A percentile compares a stretch with the other conserved stretches of the same genome.
Conservation (phyloP, 2,797 vertebrate species). For the Tinamus major region DNA sequence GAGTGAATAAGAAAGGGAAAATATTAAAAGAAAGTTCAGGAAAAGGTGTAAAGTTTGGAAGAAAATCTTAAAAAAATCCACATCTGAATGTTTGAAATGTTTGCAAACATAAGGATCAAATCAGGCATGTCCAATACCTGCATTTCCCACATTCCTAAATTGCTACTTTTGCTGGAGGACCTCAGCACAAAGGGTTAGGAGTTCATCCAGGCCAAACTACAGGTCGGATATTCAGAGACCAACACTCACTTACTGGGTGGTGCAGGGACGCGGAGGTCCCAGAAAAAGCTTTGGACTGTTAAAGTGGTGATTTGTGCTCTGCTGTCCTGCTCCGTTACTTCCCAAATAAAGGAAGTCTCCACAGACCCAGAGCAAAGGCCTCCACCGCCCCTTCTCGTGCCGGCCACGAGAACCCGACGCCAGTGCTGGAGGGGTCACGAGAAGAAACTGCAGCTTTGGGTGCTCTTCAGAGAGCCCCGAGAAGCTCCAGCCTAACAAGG, state of each 20-base stretch:
- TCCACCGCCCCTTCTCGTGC: rapidly evolving
- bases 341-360: background rate
- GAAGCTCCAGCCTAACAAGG: background rate
- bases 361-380: background rate
- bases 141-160: background rate
- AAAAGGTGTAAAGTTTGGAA: background rate
- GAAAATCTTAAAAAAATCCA: background rate
- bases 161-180: background rate
- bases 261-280: rapidly evolving
- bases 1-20: background rate
- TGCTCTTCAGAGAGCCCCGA: background rate
- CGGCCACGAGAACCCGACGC: background rate
- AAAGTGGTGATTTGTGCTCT: background rate
- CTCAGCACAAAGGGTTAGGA: background rate
- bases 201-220: background rate
- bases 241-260: background rate
- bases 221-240: background rate
- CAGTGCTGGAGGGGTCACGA: background rate
- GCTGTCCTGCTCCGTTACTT: background rate
- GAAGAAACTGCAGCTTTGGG: background rate
- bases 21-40: background rate
- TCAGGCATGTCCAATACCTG: background rate
- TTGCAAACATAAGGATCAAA: background rate
- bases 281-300: background rate
- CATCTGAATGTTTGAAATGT: background rate